These are phyloP conservation scores for Rhinoptilus africanus DNA, from an alignment of 2,113 vertebrate species.

Conservation along the genomic window DNA sequence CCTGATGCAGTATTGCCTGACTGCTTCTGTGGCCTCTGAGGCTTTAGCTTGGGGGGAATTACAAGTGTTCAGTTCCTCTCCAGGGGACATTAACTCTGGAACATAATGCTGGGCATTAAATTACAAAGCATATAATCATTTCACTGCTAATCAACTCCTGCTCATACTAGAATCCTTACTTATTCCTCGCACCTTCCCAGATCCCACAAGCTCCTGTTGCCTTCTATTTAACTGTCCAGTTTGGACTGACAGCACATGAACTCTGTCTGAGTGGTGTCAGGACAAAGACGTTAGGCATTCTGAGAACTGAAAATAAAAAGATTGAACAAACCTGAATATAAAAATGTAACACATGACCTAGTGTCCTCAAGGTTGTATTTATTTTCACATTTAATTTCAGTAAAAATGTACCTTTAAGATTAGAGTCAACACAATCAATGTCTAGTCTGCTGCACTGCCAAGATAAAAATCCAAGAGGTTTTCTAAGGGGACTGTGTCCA, in stretches of 20 bases:
- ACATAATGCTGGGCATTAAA: constrained; percentile 36
- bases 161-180: neutral
- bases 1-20: neutral
- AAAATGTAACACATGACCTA: neutral
- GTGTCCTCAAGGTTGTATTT: neutral
- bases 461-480: constrained; percentile 6
- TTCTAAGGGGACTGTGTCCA: neutral
- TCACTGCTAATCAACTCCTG: constrained; percentile 25
- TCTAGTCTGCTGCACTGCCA: neutral
- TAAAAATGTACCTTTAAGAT: neutral
- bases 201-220: neutral
- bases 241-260: neutral
- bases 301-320: neutral
- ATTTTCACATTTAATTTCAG: constrained; percentile 13
- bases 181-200: neutral
- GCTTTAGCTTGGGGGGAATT: constrained; percentile 30
- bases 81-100: constrained; percentile 44
- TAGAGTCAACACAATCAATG: neutral
- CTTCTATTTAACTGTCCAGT: neutral
- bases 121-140: constrained; percentile 35
- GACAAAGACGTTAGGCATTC: neutral
- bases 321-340: neutral
- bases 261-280: neutral
- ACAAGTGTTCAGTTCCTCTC: constrained; percentile 25
- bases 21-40: neutral